These are phyloP conservation scores for Brachyrhaphis roseni DNA, from an alignment of 2,797 vertebrate species.

Conservation along the genomic window DNA sequence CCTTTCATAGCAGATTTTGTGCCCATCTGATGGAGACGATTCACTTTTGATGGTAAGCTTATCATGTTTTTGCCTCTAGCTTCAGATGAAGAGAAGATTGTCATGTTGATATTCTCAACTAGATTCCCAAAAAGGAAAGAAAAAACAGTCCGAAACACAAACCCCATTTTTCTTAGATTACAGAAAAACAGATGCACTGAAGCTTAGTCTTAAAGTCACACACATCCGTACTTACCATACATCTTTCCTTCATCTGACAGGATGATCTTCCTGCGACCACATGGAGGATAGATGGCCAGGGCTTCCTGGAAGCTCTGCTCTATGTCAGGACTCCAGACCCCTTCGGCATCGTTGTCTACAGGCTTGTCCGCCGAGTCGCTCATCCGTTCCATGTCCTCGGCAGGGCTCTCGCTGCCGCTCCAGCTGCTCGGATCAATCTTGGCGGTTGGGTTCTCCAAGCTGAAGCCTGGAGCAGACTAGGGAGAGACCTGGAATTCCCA, in stretches of 20 bases:
- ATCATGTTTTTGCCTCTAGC: not conserved
- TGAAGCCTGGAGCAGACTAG: slow-evolving; percentile 93
- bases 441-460: slow-evolving; percentile 91
- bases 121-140: not conserved
- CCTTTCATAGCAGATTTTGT: not conserved
- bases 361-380: slow-evolving; percentile 98
- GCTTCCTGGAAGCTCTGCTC: slow-evolving; percentile 99
- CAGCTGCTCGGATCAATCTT: slow-evolving; percentile 99
- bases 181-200: not conserved
- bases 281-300: slow-evolving; percentile 98
- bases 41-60: not conserved
- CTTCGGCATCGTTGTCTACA: slow-evolving; percentile 97
- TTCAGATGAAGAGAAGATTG: slow-evolving; percentile 1
- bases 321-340: slow-evolving; percentile 99
- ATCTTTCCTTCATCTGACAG: slow-evolving; percentile 99
- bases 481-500: slow-evolving; percentile 87
- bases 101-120: slow-evolving; percentile 1
- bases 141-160: not conserved
- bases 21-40: not conserved
- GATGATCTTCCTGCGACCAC: slow-evolving; percentile 99
- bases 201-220: not conserved
- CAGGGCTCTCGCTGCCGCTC: slow-evolving; percentile 99
- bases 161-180: not conserved
- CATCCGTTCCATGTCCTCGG: slow-evolving; percentile 98
- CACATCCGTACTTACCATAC: slow-evolving; percentile 91